A percentile compares a stretch with the other conserved stretches of the same genome.
Conservation (phyloP, 2,113 vertebrate species). For the Chunga burmeisteri region DNA sequence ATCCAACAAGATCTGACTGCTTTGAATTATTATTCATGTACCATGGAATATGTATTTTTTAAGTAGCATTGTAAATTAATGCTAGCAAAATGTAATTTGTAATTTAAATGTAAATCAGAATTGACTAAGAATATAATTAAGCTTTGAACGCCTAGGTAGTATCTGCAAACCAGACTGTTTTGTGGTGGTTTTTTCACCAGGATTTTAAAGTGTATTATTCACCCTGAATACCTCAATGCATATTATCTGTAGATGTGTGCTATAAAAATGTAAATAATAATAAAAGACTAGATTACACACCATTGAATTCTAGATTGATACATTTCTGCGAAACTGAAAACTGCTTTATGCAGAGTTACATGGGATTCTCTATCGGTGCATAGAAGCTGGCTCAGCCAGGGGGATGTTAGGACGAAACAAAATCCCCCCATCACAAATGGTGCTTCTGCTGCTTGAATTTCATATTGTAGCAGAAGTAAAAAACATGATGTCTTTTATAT, state of each 20-base stretch:
- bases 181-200: background rate
- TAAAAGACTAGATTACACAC: background rate
- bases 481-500: background rate
- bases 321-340: background rate
- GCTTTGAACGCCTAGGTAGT: background rate
- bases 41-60: constrained; percentile 53
- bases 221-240: background rate
- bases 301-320: background rate
- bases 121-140: constrained; percentile 52
- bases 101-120: constrained; percentile 67
- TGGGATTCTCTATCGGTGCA: background rate
- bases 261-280: constrained; percentile 37
- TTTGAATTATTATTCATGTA: constrained; percentile 50
- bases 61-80: constrained; percentile 53
- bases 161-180: constrained; percentile 5
- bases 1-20: background rate
- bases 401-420: background rate
- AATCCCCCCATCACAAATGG: background rate
- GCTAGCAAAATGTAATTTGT: constrained; percentile 27
- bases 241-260: background rate
- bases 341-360: background rate
- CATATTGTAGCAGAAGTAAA: background rate
- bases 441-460: background rate
- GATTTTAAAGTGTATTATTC: constrained; percentile 7
- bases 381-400: background rate